Evolutionary conservation across 2,888 invertebrate species (phyloP).

Genomic region (Dicycla oo): DNA sequence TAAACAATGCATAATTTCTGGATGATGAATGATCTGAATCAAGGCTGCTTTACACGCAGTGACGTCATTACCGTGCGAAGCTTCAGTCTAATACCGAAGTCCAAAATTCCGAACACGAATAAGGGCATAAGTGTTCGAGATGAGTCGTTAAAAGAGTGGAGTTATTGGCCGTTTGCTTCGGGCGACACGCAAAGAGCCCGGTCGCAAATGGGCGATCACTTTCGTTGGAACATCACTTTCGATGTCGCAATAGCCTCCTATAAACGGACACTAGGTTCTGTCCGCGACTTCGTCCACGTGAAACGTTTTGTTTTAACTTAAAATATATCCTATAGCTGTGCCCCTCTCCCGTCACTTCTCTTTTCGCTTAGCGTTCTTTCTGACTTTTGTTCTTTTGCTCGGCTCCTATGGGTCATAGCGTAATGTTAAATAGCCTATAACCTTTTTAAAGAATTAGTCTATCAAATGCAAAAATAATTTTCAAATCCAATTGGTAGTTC

Average conservation of each 20-base stretch:
- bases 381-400: too few species aligned
- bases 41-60: constrained; percentile 54
- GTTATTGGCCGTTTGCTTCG: constrained; percentile 61
- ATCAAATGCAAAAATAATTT: too few species aligned
- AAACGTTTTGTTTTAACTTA: too few species aligned
- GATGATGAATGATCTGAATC: constrained; percentile 57
- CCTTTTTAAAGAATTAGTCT: too few species aligned
- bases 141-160: constrained; percentile 63
- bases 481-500: too few species aligned
- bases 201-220: constrained; percentile 72
- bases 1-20: constrained; percentile 20
- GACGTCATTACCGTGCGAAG: constrained; percentile 54
- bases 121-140: constrained; percentile 54
- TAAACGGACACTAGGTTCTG: constrained; percentile 31
- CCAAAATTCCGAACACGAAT: constrained; percentile 40
- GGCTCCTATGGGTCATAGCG: too few species aligned
- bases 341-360: too few species aligned
- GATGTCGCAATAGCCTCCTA: constrained; percentile 67
- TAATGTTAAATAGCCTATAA: too few species aligned
- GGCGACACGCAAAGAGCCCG: constrained; percentile 64
- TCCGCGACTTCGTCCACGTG: too few species aligned
- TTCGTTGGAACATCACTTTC: constrained; percentile 76
- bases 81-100: constrained; percentile 29
- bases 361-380: too few species aligned
- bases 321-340: too few species aligned